These are phyloP conservation scores for Drepana falcataria DNA, from an alignment of 2,888 invertebrate genomes.

Conservation along the genomic window DNA sequence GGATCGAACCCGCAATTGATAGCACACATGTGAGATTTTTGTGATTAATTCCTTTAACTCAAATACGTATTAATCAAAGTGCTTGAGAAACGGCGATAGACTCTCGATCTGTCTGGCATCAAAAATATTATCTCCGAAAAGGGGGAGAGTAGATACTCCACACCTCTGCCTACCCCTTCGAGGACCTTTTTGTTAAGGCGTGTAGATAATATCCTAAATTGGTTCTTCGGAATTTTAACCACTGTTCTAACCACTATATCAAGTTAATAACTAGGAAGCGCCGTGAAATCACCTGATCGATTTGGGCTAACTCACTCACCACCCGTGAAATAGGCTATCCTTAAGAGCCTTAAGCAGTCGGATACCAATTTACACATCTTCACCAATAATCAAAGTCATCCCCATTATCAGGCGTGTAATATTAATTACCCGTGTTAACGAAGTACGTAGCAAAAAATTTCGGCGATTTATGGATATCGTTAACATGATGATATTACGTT, in stretches of 20 bases:
- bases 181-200: too few species aligned
- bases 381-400: neutral
- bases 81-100: too few species aligned
- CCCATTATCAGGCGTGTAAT: neutral
- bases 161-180: too few species aligned
- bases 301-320: constrained; percentile 11
- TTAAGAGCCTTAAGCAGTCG: constrained; percentile 14
- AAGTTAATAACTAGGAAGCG: constrained; percentile 26
- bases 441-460: neutral
- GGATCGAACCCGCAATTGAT: too few species aligned
- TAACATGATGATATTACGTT: too few species aligned
- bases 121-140: too few species aligned
- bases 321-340: constrained; percentile 35
- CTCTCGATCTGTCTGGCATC: too few species aligned
- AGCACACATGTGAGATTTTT: too few species aligned
- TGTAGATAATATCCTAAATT: too few species aligned
- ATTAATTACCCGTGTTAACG: neutral
- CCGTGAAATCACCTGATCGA: constrained; percentile 32
- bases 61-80: too few species aligned
- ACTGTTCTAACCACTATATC: constrained; percentile 30
- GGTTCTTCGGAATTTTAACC: neutral
- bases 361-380: neutral
- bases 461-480: neutral
- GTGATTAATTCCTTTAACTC: too few species aligned
- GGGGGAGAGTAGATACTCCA: too few species aligned